A percentile compares a stretch with the other conserved stretches of the same genome.
phyloP scores from a whole-genome alignment of 2,113 vertebrate species.

The Phocoena phocoena region DNA sequence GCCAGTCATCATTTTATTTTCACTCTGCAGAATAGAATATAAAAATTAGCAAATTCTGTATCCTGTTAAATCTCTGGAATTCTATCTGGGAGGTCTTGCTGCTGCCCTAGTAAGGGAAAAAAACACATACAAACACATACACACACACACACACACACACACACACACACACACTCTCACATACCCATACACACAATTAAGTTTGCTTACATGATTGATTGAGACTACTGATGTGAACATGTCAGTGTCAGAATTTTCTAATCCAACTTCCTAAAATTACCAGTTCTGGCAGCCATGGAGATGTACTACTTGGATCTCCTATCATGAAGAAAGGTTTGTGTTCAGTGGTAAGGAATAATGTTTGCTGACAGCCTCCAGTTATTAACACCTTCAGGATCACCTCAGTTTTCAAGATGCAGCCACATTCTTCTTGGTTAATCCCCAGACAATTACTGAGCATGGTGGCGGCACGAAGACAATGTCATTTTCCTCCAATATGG shows the following conservation, averaged over 20 bases:
- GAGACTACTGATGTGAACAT: neutral
- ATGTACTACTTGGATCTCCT: neutral
- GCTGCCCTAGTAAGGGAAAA: neutral
- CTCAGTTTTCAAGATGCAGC: neutral
- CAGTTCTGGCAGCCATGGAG: neutral
- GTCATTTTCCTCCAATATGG: neutral
- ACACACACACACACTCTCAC: neutral
- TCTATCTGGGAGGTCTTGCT: neutral
- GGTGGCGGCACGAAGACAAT: neutral
- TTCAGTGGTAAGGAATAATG: neutral
- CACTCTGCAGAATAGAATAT: neutral
- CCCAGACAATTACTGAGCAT: neutral
- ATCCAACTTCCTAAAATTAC: neutral
- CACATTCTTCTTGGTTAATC: neutral
- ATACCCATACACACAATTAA: neutral
- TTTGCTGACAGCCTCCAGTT: neutral
- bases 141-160: neutral
- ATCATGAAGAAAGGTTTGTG: neutral
- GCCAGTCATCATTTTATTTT: neutral
- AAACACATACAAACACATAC: neutral
- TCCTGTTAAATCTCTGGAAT: neutral
- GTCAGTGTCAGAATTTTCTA: neutral
- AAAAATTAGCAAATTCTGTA: neutral
- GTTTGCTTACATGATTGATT: slow-evolving; percentile 5
- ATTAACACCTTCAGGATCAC: neutral